phyloP scores from a whole-genome alignment of 2,113 vertebrate species.

The Equus przewalskii region DNA sequence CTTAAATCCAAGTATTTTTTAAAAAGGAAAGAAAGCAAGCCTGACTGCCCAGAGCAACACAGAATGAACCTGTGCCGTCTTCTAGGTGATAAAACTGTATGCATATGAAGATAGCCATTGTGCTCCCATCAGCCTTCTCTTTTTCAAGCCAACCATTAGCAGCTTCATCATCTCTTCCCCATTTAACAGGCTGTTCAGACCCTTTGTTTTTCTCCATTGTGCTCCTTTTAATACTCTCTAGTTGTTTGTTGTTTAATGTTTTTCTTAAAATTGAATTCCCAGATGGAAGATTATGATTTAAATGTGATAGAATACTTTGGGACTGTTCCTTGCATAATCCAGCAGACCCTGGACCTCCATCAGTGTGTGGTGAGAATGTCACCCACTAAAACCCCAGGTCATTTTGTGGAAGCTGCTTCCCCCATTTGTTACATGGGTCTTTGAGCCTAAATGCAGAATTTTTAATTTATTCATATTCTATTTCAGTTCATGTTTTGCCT shows the following conservation, averaged over 20 bases:
- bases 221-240: neutral
- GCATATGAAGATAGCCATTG: neutral
- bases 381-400: neutral
- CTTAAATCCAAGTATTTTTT: neutral
- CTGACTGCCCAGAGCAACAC: neutral
- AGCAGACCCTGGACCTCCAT: neutral
- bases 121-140: neutral
- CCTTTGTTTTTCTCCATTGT: neutral
- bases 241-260: neutral
- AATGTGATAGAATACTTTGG: neutral
- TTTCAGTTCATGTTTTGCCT: neutral
- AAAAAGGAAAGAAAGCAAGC: neutral
- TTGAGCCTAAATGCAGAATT: neutral
- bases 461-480: neutral
- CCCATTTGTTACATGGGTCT: neutral
- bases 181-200: neutral
- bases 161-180: neutral
- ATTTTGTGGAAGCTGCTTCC: neutral
- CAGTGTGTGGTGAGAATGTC: neutral
- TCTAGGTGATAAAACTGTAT: neutral
- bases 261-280: constrained; percentile 6
- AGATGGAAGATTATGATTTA: neutral
- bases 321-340: neutral
- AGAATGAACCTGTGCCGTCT: neutral
- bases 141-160: neutral